Conservation (phyloP, 2,888 invertebrate species). For the Stenichneumon culpator region DNA sequence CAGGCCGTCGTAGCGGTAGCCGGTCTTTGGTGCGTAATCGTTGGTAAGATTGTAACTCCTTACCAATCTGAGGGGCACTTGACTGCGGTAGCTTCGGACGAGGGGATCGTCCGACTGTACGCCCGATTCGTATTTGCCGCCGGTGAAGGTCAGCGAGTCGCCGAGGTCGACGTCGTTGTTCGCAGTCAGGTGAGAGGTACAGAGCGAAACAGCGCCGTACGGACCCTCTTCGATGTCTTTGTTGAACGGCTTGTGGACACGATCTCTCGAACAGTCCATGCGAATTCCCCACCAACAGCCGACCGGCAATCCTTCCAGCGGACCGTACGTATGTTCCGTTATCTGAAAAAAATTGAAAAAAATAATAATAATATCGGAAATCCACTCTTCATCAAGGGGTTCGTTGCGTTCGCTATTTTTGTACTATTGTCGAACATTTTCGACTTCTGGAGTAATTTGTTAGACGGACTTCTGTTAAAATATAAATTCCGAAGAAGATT, state of each 20-base stretch:
- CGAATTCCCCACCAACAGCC: slow-evolving; percentile 84
- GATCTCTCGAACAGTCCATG: slow-evolving; percentile 82
- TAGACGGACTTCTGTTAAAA: too few relatives aligned
- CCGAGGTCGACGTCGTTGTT: slow-evolving; percentile 81
- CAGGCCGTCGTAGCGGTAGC: slow-evolving; percentile 82
- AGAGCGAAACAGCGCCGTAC: slow-evolving; percentile 80
- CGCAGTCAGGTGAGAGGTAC: slow-evolving; percentile 76
- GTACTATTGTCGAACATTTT: background rate
- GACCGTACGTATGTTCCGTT: slow-evolving; percentile 77
- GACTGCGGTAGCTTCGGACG: slow-evolving; percentile 77
- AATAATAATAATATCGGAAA: background rate
- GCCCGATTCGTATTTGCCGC: slow-evolving; percentile 69
- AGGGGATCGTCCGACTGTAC: slow-evolving; percentile 73
- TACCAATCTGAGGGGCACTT: slow-evolving; percentile 80
- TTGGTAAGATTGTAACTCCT: slow-evolving; percentile 81
- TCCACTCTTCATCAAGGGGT: background rate
- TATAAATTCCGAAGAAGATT: too few relatives aligned
- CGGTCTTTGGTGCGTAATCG: slow-evolving; percentile 81
- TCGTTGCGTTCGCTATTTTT: background rate
- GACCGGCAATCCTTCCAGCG: slow-evolving; percentile 75
- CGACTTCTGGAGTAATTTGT: background rate
- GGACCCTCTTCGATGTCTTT: slow-evolving; percentile 78
- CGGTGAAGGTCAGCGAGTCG: slow-evolving; percentile 79
- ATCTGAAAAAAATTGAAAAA: slow-evolving; percentile 61
- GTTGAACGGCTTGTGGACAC: slow-evolving; percentile 80